Percentiles rank a stretch among this genome's conserved stretches.
Evolutionary conservation across 2,888 invertebrate species (phyloP).

Genomic region (Eupeodes latifasciatus): DNA sequence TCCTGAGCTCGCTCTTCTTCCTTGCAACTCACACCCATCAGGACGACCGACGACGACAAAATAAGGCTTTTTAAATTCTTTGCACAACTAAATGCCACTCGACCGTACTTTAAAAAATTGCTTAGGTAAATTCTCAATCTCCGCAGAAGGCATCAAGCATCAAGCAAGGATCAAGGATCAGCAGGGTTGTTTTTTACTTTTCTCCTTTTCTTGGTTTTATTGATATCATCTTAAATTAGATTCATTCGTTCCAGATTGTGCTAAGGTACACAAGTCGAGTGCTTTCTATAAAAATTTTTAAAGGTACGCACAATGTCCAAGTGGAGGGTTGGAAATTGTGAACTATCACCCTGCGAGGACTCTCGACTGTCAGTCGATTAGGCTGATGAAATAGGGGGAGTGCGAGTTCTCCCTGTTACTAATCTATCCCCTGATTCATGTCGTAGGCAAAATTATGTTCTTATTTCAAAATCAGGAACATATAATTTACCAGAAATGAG

Average conservation of each 20-base stretch:
- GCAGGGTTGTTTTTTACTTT: conserved; percentile 14
- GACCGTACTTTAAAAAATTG: conserved; percentile 36
- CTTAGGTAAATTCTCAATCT: conserved; percentile 11
- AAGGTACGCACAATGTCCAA: conserved; percentile 26
- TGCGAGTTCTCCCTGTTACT: conserved; percentile 3
- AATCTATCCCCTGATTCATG: conserved; percentile 10
- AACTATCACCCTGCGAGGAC: conserved; percentile 40
- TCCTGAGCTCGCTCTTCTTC: neutral
- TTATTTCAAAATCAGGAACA: conserved; percentile 71
- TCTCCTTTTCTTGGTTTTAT: conserved; percentile 29
- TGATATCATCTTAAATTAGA: conserved; percentile 61
- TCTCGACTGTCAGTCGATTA: conserved; percentile 65
- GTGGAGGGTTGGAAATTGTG: conserved; percentile 39
- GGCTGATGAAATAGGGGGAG: conserved; percentile 17
- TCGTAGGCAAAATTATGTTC: conserved; percentile 58
- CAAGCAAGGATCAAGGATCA: neutral
- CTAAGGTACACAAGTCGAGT: neutral
- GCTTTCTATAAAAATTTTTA: neutral
- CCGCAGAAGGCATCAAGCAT: no score
- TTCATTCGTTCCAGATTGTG: conserved; percentile 55
- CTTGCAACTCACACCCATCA: neutral
- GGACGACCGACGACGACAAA: neutral
- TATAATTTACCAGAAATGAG: conserved; percentile 68
- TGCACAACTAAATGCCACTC: conserved; percentile 37
- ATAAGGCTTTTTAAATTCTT: conserved; percentile 47